Conservation (phyloP, 2,113 vertebrate genomes). For the Odontophorus gujanensis region DNA sequence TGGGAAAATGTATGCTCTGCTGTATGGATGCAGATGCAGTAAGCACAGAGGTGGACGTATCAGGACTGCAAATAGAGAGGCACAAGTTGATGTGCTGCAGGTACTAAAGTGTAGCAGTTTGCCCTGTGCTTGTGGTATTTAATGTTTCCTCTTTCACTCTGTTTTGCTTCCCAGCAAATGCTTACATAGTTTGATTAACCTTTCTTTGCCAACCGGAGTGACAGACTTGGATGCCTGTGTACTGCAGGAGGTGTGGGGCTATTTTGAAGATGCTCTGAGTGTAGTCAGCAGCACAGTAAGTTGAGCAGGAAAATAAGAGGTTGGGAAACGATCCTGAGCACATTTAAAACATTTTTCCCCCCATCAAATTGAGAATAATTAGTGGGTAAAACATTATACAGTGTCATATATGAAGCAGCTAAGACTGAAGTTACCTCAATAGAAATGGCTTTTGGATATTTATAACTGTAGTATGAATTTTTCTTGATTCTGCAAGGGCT, state of each 20-base stretch:
- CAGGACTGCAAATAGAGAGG: neutral
- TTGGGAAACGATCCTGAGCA: neutral
- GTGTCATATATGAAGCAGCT: neutral
- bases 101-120: neutral
- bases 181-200: constrained; percentile 86
- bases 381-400: neutral
- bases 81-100: neutral
- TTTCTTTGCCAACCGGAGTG: constrained; percentile 83
- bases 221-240: constrained; percentile 78
- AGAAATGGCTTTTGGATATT: neutral
- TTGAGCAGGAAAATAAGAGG: constrained; percentile 29
- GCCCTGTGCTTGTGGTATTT: neutral
- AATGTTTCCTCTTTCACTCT: constrained; percentile 40
- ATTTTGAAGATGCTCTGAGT: constrained; percentile 88
- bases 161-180: constrained; percentile 83
- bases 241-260: constrained; percentile 85
- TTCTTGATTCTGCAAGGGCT: neutral
- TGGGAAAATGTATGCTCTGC: neutral
- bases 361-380: neutral
- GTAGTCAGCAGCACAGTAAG: constrained; percentile 84
- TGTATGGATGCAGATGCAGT: neutral
- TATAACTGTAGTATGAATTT: neutral
- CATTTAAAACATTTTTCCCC: neutral
- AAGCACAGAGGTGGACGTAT: neutral
- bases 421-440: neutral